Base-by-base conservation (phyloP, 2,113 vertebrate genomes). In the Rhadina sibilatrix region DNA sequence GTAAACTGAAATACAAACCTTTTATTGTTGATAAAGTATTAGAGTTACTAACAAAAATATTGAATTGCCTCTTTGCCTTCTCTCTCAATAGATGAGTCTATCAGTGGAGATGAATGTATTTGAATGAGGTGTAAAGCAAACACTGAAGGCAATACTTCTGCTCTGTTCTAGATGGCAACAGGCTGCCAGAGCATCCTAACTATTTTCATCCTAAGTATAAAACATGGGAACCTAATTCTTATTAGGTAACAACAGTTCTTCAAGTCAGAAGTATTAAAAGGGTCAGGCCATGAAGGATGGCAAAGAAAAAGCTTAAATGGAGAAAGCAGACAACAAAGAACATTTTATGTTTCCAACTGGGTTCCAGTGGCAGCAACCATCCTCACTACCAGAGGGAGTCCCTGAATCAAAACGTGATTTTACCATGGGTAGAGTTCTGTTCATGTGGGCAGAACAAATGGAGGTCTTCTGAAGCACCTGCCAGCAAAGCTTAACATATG, bases 231-330 rank as follows among this genome's bases (percentile, higher is more conserved):
- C 15, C 30, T 63, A 42, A 46, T 54, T 81, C 18, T 63, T 46
- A 65, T 3, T 53, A 38, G 59, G 11, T 37, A 66, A 53, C 18
- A 86, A 23, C 35, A 83, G 33, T 74, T 83, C 33, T 85, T 33
- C 38, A 52, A 50, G 46, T 54, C 65, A 69, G 17, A 90, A 28
- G 16, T 64, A 76, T 56, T 28, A 76, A 59, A 69, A 71, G 24
- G 27, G 10, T 56, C 1, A 5, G n/a, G 15, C 8, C 57, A 54
- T 5, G 30, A 86, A 78, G 24, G 24, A 59, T 0, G 0, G 24
- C 42, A 60, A 74, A 65, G 24, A 57, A 69, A 76, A 83, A 80
- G 27, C 33, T 71, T 47, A 42, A 6, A 84, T 15, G 27, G 56
- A 90, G 22, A 47, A 94, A 94, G 85, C 10, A 49, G 57, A n/a